A percentile compares a stretch with the other conserved stretches of the same genome.
Evolutionary conservation across 2,888 invertebrate genomes (phyloP).

Genomic region (Pandemis cinnamomeana): DNA sequence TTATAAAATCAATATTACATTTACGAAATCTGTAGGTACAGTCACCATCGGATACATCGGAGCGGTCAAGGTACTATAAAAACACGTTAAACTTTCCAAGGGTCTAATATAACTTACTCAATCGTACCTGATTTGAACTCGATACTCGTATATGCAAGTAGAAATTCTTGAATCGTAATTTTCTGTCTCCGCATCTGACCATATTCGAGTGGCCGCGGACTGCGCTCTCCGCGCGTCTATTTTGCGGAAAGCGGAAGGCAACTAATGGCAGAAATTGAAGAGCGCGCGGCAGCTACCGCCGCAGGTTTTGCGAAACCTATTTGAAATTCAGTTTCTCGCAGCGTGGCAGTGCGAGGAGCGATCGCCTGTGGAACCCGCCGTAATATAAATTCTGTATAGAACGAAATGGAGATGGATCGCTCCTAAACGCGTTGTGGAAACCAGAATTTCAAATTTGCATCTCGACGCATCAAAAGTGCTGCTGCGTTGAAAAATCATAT

Average conservation of each 20-base stretch:
- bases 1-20: too few species aligned
- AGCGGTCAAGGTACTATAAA: too few species aligned
- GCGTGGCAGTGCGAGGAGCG: slow-evolving; percentile 61
- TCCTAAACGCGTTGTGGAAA: slow-evolving; percentile 62
- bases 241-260: slow-evolving; percentile 67
- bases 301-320: slow-evolving; percentile 73
- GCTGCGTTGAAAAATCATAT: slow-evolving; percentile 14
- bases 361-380: slow-evolving; percentile 59
- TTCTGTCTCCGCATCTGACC: background rate
- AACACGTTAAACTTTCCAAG: too few species aligned
- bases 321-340: slow-evolving; percentile 77
- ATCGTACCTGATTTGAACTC: background rate
- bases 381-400: slow-evolving; percentile 61
- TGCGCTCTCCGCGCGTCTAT: slow-evolving; percentile 50
- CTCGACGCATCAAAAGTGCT: slow-evolving; percentile 53
- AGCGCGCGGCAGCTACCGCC: slow-evolving; percentile 67
- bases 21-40: too few species aligned
- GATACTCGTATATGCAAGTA: background rate
- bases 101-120: too few species aligned
- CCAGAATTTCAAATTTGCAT: slow-evolving; percentile 66
- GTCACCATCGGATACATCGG: too few species aligned
- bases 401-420: slow-evolving; percentile 64
- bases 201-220: slow-evolving; percentile 19
- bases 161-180: background rate
- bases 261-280: slow-evolving; percentile 79